phyloP scores from a whole-genome alignment of 2,797 vertebrate species.

The Hydrocynus forskahlii region DNA sequence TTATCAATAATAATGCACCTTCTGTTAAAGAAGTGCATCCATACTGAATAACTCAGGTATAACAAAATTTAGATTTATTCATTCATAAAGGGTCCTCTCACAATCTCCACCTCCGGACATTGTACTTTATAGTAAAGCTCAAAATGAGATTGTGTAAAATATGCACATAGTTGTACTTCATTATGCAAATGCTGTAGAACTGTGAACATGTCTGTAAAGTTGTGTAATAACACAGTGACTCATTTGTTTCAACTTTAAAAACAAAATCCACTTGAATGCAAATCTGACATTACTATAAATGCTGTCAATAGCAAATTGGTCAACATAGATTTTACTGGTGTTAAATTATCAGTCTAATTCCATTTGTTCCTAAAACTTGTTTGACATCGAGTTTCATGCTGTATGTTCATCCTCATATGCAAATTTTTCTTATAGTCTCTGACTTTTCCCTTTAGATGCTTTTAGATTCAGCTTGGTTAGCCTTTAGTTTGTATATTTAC shows the following conservation, averaged over 20 bases:
- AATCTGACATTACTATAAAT: background rate
- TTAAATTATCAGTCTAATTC: background rate
- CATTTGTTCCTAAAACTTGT: background rate
- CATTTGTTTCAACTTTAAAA: background rate
- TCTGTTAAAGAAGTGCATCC: background rate
- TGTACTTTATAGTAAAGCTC: background rate
- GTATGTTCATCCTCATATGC: background rate
- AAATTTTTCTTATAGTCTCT: background rate
- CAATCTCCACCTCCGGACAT: background rate
- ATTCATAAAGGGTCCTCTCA: background rate
- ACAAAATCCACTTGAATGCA: background rate
- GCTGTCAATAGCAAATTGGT: background rate
- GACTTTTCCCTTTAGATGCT: background rate
- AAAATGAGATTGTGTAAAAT: background rate
- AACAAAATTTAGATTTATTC: background rate
- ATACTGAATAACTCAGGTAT: background rate
- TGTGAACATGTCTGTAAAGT: background rate
- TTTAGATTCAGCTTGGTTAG: background rate
- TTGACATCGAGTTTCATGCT: background rate
- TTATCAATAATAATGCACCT: background rate
- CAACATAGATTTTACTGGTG: background rate
- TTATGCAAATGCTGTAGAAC: background rate
- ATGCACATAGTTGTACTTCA: background rate
- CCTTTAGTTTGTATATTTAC: background rate
- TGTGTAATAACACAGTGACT: background rate